phyloP scores from a whole-genome alignment of 1,140 invertebrate genomes.

The Caenorhabditis remanei region DNA sequence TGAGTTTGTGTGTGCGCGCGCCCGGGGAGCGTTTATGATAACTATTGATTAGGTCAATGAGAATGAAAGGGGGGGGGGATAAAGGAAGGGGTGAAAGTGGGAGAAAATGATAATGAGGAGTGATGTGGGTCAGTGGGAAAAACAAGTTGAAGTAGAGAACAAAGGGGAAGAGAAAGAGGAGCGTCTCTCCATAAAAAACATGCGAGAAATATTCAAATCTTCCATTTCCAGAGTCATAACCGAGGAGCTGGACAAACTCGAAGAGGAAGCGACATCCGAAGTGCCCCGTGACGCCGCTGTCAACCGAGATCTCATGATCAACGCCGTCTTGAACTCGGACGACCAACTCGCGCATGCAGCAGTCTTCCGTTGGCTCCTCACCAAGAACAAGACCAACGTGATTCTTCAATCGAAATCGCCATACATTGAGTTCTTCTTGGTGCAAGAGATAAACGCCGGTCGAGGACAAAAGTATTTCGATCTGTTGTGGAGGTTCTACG shows the following conservation, averaged over 20 bases:
- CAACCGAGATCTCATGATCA: constrained; percentile 40
- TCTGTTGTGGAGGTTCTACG: constrained; percentile 95
- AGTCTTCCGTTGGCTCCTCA: constrained; percentile 93
- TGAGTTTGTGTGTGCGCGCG: neutral
- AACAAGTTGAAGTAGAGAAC: no score
- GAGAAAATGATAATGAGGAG: neutral
- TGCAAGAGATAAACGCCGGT: constrained; percentile 70
- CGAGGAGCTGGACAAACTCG: constrained; percentile 18
- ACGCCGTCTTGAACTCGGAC: constrained; percentile 79
- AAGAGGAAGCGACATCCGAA: constrained; percentile 13
- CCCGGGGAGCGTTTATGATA: neutral
- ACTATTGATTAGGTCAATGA: constrained; percentile 19
- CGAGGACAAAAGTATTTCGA: constrained; percentile 81
- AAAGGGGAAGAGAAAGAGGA: no score
- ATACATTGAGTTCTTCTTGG: constrained; percentile 87
- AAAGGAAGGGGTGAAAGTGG: neutral
- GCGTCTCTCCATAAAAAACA: no score
- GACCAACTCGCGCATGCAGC: constrained; percentile 92
- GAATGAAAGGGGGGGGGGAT: neutral
- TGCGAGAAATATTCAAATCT: no score
- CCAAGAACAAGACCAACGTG: constrained; percentile 39
- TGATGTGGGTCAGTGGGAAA: neutral
- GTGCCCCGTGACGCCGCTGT: neutral
- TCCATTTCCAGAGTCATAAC: constrained; percentile 49
- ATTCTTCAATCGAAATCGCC: constrained; percentile 81